Percentiles rank a stretch among this genome's conserved stretches.
These are phyloP conservation scores for Drosophila acutilabella DNA, from an alignment of 2,888 invertebrate genomes.

Conservation along the genomic window DNA sequence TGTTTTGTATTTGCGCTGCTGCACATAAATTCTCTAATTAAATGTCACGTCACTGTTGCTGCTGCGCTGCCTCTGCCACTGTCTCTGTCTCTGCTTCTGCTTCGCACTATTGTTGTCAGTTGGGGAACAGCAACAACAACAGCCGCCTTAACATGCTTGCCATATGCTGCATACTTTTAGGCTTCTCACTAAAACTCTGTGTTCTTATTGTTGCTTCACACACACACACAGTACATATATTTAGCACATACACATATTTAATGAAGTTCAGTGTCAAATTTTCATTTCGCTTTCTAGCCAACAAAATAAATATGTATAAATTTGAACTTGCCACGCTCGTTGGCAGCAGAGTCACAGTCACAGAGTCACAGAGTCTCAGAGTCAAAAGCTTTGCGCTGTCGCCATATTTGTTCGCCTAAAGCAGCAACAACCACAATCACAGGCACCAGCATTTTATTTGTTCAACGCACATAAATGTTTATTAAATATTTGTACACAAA, in stretches of 20 bases:
- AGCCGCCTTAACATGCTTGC: slow-evolving; percentile 17
- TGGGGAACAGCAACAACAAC: slow-evolving; percentile 32
- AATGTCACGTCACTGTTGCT: slow-evolving; percentile 45
- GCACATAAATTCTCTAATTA: slow-evolving; percentile 39
- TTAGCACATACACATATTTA: slow-evolving; percentile 23
- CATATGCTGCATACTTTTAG: slow-evolving; percentile 67
- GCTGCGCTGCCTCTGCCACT: slow-evolving; percentile 1
- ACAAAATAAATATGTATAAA: slow-evolving; percentile 19
- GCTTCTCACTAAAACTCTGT: slow-evolving; percentile 20
- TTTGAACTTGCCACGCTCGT: slow-evolving; percentile 7
- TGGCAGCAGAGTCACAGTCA: slow-evolving; percentile 5
- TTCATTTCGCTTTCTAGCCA: slow-evolving; percentile 63
- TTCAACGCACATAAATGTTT: slow-evolving; percentile 30
- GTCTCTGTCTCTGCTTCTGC: background rate
- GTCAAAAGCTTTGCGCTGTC: slow-evolving; percentile 60
- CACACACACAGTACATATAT: background rate
- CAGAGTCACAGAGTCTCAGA: slow-evolving; percentile 2
- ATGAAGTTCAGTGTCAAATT: slow-evolving; percentile 76
- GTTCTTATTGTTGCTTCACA: slow-evolving; percentile 15
- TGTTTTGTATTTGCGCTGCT: slow-evolving; percentile 21
- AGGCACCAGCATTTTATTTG: background rate
- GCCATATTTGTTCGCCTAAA: slow-evolving; percentile 55
- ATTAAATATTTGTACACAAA: slow-evolving; percentile 24
- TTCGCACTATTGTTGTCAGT: slow-evolving; percentile 10
- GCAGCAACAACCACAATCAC: slow-evolving; percentile 4